Base-by-base conservation (phyloP, 2,888 invertebrate genomes). In the Pandemis corylana region DNA sequence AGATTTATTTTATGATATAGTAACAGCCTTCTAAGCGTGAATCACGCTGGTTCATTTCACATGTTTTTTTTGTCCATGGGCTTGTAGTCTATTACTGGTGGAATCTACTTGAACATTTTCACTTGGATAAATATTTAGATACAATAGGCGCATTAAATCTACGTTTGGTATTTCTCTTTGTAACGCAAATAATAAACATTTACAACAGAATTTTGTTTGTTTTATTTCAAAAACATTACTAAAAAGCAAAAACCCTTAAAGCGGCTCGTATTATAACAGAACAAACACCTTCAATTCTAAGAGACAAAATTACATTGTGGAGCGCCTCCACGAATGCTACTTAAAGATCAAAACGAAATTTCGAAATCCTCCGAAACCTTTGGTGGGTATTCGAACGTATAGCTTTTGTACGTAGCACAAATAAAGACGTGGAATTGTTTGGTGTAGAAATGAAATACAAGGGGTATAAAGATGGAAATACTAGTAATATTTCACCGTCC, bases 401-500 rank as follows among this genome's bases (percentile, higher is more conserved):
- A 59, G 36, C 73, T 64, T 49, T 73, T 73, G 73, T 73, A 53
- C 46, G 64, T 56, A 63, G 53, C n/a, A 62, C 10, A 59, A 73
- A 49, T 68, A 68, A 63, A 70, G 42, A 61, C 72, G 56, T 44
- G 53, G 66, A 67, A 74, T 66, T 70, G 51, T 69, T 74, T 72
- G 69, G 61, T 42, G 20, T 74, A 51, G 51, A 70, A 73, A 74
- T 66, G 61, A 74, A 74, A 65, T 74, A 72, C 51, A 59, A 28
- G 49, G 68, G 67, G 67, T 73, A 65, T 62, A n/a, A 41, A 4
- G 49, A 28, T 68, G 51, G 62, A 56, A 69, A 74, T 66, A 69
- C 69, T 74, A 68, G 63, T 46, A 44, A 68, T 68, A 68, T 72
- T 68, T 67, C 62, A 20, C 42, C 36, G 51, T 28, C 62, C 67